These are phyloP conservation scores for Lepidurus arcticus DNA, from an alignment of 1,140 invertebrate genomes.

Conservation along the genomic window DNA sequence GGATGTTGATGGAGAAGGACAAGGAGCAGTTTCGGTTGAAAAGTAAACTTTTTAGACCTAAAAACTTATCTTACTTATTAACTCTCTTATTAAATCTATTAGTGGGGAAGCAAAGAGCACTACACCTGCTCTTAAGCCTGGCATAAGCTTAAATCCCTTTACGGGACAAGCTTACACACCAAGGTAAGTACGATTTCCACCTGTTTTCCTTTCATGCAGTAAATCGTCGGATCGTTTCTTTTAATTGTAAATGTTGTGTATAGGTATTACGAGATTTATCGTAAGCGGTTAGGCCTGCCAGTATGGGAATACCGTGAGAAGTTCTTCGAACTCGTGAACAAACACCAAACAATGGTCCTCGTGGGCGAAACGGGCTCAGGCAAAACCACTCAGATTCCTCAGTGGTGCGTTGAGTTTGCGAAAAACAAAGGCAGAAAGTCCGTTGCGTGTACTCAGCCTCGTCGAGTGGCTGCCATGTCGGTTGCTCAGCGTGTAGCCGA, in stretches of 20 bases:
- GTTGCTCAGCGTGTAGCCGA: conserved; percentile 96
- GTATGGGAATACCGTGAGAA: conserved; percentile 97
- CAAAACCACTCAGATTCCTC: conserved; percentile 90
- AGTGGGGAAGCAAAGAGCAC: conserved; percentile 32
- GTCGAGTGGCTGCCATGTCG: conserved; percentile 97
- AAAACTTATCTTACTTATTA: conserved; percentile 16
- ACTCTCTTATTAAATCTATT: conserved; percentile 26
- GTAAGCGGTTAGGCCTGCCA: conserved; percentile 84
- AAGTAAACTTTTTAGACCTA: conserved; percentile 10
- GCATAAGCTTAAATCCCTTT: conserved; percentile 61
- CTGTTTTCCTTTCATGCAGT: conserved; percentile 26
- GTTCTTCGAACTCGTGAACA: conserved; percentile 84
- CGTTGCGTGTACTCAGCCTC: conserved; percentile 95
- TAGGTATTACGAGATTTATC: conserved; percentile 72
- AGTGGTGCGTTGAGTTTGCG: conserved; percentile 89
- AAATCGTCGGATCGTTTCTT: neutral
- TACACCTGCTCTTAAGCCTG: conserved; percentile 42
- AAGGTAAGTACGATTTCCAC: conserved; percentile 42
- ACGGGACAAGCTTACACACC: conserved; percentile 70
- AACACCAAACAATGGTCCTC: conserved; percentile 86
- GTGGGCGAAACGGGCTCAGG: conserved; percentile 96
- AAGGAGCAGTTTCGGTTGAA: conserved; percentile 3
- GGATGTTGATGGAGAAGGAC: neutral
- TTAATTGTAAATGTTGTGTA: too few relatives aligned
- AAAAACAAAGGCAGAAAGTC: conserved; percentile 58